Evolutionary conservation across 2,113 vertebrate genomes (phyloP), one percentile per base, ranked within the genome.

Genomic region (Macquaria ambigua): DNA sequence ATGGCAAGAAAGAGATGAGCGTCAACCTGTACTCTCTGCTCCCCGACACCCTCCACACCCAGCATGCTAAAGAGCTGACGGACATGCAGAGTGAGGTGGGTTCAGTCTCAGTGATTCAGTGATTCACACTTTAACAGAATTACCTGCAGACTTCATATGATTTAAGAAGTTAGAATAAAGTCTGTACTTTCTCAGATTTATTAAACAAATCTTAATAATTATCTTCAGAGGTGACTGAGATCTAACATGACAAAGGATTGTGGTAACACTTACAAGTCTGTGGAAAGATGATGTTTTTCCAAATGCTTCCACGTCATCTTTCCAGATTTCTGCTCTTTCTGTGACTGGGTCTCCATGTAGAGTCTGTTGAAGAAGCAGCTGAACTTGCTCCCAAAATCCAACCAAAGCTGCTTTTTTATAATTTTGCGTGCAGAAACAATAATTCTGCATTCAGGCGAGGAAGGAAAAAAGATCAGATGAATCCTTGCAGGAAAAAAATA

Each of bases 11-110:
- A 12, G 95, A 95, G 61, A 93, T 96, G 89, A 93, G 69, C 93
- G 90, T 77, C 89, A 95, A 20, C 74, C 90, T 98, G 15, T 98
- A 97, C 89, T 95, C 96, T 72, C 92, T 92, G 91, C 96, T 98
- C 87, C 97, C 97, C 5, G 95, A 96, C 31, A 96, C 97, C 56
- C 92, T 97, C 15, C 96, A 97, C 81, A 96, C 92, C 7, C 97
- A 95, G 53, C 96, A 96, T 34, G 97, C 96, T 0, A 96, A 94
- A 90, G 95, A 97, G 92, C 83, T 83, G 71, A 75, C 34, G 0
- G 64, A 86, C 15, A 71, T 92, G 79, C 90, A 92, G 87, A 94
- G 93, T 1, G 56, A 93, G 84, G 93, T 95, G 77, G 3, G 74
- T 56, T 23, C 53, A 39, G 41, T 11, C 58, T 56, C n/a, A n/a